These are phyloP conservation scores for Sturmia bella DNA, from an alignment of 2,888 invertebrate genomes.

Conservation along the genomic window DNA sequence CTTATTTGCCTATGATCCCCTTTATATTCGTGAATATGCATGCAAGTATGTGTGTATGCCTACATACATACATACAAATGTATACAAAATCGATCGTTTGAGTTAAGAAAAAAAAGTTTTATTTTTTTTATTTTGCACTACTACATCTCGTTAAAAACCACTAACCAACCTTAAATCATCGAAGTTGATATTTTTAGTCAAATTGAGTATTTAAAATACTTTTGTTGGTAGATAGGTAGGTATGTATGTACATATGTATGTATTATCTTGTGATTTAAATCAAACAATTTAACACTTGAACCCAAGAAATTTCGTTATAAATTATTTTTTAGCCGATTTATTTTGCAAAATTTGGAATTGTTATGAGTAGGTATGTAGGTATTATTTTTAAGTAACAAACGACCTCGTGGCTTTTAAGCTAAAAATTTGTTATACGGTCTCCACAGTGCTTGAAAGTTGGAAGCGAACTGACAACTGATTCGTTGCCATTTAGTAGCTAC, in stretches of 20 bases:
- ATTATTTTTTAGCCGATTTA: constrained; percentile 20
- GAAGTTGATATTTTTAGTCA: neutral
- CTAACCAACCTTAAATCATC: constrained; percentile 11
- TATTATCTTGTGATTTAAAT: neutral
- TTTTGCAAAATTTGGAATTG: constrained; percentile 10
- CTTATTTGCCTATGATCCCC: constrained; percentile 56
- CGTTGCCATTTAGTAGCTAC: constrained; percentile 72
- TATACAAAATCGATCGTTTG: constrained; percentile 41
- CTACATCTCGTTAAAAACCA: neutral
- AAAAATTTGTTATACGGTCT: constrained; percentile 79
- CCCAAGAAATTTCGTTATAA: constrained; percentile 1
- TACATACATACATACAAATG: constrained; percentile 12
- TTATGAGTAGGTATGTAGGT: neutral
- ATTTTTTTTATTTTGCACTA: constrained; percentile 6
- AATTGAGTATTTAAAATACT: constrained; percentile 7
- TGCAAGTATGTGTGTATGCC: neutral
- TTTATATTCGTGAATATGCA: constrained; percentile 33
- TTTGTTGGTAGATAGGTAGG: too few species aligned
- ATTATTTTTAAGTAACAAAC: constrained; percentile 71
- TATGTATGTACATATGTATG: neutral
- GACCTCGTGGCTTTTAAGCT: constrained; percentile 82
- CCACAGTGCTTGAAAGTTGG: constrained; percentile 82
- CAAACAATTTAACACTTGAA: constrained; percentile 8
- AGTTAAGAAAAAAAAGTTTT: constrained; percentile 33
- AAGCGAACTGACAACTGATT: constrained; percentile 82